Evolutionary conservation across 2,113 vertebrate genomes (phyloP).

Genomic region (Microtus richardsoni): DNA sequence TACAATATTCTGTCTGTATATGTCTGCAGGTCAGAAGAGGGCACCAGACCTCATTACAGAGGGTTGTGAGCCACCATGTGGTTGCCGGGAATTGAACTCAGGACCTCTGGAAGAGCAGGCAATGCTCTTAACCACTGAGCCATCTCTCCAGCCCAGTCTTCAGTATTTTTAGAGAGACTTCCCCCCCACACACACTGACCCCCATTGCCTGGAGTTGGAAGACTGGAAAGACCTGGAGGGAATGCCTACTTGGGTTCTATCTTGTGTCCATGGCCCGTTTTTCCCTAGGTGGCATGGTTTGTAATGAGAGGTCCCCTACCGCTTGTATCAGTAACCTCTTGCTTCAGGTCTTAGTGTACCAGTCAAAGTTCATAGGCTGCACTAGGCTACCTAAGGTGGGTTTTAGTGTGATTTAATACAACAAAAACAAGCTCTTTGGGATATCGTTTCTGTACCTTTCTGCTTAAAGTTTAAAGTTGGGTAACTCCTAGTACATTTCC

Average conservation of each 20-base stretch:
- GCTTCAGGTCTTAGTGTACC: neutral
- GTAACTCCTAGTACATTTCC: neutral
- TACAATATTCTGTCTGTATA: too few relatives aligned
- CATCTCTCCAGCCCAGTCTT: too few relatives aligned
- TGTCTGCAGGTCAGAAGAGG: too few relatives aligned
- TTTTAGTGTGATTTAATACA: neutral
- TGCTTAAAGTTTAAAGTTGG: neutral
- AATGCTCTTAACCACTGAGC: too few relatives aligned
- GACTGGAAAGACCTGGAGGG: rapidly evolving
- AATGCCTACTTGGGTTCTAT: neutral
- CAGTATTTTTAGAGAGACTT: neutral
- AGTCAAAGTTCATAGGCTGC: neutral
- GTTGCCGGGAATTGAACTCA: too few relatives aligned
- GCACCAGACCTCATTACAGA: too few relatives aligned
- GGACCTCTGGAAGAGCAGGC: too few relatives aligned
- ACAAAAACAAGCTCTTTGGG: neutral
- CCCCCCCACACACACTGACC: rapidly evolving
- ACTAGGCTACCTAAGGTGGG: neutral
- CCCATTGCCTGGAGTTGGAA: rapidly evolving
- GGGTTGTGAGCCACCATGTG: too few relatives aligned
- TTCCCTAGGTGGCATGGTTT: neutral
- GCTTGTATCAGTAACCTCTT: neutral
- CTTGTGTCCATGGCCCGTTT: too few relatives aligned
- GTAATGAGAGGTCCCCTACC: neutral
- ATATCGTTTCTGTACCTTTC: neutral